Percentiles rank a stretch among this genome's conserved stretches.
phyloP scores from a whole-genome alignment of 2,797 vertebrate species.

The Anniella stebbinsi region DNA sequence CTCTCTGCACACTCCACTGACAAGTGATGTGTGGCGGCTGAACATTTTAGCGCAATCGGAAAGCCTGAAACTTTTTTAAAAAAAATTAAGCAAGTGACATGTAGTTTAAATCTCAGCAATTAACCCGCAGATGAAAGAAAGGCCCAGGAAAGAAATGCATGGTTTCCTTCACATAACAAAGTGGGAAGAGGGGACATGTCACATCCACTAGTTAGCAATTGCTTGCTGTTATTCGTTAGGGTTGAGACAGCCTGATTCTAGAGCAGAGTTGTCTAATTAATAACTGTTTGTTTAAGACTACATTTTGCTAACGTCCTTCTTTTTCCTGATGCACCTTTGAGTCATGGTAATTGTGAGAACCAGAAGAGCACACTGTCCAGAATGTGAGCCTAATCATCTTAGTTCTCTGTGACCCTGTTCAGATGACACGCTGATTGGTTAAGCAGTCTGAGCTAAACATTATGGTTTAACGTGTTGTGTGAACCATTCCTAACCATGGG shows the following conservation, averaged over 20 bases:
- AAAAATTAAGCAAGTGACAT: not conserved
- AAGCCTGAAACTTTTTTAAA: not conserved
- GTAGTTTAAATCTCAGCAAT: not conserved
- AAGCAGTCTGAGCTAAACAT: no score
- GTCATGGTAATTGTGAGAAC: not conserved
- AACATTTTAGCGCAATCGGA: not conserved
- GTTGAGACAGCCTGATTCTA: not conserved
- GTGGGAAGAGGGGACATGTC: not conserved
- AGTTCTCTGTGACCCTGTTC: not conserved
- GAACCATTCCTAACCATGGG: no score
- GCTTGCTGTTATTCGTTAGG: not conserved
- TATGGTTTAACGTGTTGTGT: no score
- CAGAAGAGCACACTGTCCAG: not conserved
- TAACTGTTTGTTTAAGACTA: constrained; percentile 2
- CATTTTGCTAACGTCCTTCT: not conserved
- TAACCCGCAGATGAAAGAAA: not conserved
- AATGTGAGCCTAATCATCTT: not conserved
- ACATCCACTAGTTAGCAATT: not conserved
- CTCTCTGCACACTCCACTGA: not conserved
- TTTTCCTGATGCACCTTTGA: not conserved
- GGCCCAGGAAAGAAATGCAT: not conserved
- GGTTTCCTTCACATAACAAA: not conserved
- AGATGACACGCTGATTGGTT: no score
- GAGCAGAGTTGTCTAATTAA: not conserved
- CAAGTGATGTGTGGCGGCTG: no score